Evolutionary conservation across 2,888 invertebrate genomes (phyloP).

Genomic region (Drosophila austrosaltans): DNA sequence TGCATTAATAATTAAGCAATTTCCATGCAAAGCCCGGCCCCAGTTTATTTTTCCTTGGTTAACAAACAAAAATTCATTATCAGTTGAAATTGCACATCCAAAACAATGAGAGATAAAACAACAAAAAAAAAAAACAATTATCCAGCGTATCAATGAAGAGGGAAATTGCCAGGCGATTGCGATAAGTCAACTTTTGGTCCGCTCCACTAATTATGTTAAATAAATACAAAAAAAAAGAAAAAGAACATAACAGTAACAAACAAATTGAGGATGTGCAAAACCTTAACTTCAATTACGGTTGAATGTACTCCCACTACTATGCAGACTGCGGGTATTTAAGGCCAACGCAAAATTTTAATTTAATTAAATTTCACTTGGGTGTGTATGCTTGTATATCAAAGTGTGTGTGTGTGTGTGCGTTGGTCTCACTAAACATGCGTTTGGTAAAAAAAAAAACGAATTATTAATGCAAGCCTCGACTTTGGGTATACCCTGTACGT

Average conservation of each 20-base stretch:
- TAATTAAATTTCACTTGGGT: constrained; percentile 47
- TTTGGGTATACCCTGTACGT: too few relatives aligned
- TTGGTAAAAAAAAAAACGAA: constrained; percentile 7
- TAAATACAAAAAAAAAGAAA: constrained; percentile 45
- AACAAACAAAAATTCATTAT: constrained; percentile 21
- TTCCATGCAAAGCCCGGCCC: constrained; percentile 60
- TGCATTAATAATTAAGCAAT: constrained; percentile 68
- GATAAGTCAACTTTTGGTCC: constrained; percentile 7
- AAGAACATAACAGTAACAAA: constrained; percentile 34
- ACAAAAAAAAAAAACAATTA: constrained; percentile 3
- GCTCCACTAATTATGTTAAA: constrained; percentile 13
- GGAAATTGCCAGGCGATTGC: background rate
- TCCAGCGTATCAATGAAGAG: background rate
- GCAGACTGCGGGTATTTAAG: constrained; percentile 13
- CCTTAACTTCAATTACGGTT: constrained; percentile 40
- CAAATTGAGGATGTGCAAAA: constrained; percentile 50
- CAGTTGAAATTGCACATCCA: constrained; percentile 21
- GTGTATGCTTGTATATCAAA: constrained; percentile 5
- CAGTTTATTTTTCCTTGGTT: constrained; percentile 27
- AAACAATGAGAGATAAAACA: constrained; percentile 5
- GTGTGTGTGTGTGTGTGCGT: constrained; percentile 14
- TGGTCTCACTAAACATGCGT: constrained; percentile 27
- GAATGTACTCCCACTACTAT: constrained; percentile 39
- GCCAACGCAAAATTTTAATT: constrained; percentile 54
- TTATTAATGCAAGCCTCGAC: too few relatives aligned